These are phyloP conservation scores for Misgurnus anguillicaudatus DNA, from an alignment of 2,113 vertebrate genomes.

Conservation along the genomic window DNA sequence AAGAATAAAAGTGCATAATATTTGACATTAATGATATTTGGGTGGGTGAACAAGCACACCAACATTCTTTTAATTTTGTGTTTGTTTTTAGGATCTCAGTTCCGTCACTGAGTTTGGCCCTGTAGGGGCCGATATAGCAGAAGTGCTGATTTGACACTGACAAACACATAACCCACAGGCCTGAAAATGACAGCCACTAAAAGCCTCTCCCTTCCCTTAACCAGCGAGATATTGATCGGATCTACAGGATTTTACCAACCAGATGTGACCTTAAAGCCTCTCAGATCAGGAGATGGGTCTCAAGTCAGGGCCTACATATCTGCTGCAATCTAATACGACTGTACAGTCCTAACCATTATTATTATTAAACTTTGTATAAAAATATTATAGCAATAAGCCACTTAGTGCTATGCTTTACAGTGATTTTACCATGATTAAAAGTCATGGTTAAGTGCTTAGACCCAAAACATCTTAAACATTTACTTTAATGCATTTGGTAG, in stretches of 20 bases:
- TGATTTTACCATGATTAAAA: background rate
- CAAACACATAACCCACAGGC: conserved; percentile 48
- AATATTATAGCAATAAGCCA: background rate
- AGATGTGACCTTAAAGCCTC: conserved; percentile 18
- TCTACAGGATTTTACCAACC: conserved; percentile 34
- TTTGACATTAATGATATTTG: too few species aligned
- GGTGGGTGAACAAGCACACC: too few species aligned
- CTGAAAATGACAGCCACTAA: conserved; percentile 50
- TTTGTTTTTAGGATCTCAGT: background rate
- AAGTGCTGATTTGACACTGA: conserved; percentile 55
- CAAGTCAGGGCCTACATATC: conserved; percentile 14
- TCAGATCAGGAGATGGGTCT: conserved; percentile 24
- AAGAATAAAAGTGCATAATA: too few species aligned
- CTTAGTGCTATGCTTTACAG: background rate
- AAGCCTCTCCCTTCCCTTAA: conserved; percentile 40
- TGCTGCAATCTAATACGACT: conserved; percentile 13
- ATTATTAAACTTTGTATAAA: background rate
- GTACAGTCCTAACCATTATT: conserved; percentile 4
- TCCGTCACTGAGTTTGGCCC: conserved; percentile 10
- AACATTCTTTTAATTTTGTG: background rate
- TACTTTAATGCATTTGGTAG: too few species aligned
- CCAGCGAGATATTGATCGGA: conserved; percentile 56
- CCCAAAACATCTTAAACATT: too few species aligned
- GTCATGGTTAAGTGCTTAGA: too few species aligned
- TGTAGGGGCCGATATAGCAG: conserved; percentile 27